These are phyloP conservation scores for Stenodera caucasica DNA, from an alignment of 2,888 invertebrate species.

Conservation along the genomic window DNA sequence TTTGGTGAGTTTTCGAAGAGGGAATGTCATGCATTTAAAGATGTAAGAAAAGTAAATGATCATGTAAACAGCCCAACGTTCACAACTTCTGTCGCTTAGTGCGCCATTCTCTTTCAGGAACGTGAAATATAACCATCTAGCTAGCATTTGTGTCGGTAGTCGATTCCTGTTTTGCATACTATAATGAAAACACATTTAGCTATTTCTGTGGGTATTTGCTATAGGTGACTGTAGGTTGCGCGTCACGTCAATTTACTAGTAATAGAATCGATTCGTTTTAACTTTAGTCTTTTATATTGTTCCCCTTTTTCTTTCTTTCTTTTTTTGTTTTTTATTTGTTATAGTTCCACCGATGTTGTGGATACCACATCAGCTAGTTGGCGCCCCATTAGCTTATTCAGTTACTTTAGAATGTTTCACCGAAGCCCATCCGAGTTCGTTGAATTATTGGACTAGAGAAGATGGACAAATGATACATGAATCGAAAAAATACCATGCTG, in stretches of 20 bases:
- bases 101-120: conserved; percentile 37
- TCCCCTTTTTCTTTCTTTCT: too few relatives aligned
- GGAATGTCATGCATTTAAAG: conserved; percentile 55
- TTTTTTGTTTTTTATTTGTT: background rate
- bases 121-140: conserved; percentile 45
- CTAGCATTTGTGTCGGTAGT: conserved; percentile 40
- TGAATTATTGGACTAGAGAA: conserved; percentile 90
- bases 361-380: conserved; percentile 81
- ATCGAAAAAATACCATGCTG: too few relatives aligned
- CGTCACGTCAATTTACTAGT: conserved; percentile 21
- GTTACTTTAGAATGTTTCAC: conserved; percentile 79
- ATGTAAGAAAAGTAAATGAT: conserved; percentile 53
- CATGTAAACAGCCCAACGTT: conserved; percentile 50
- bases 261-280: background rate
- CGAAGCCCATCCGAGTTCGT: conserved; percentile 83
- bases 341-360: conserved; percentile 84
- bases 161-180: conserved; percentile 52
- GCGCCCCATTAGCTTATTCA: conserved; percentile 73
- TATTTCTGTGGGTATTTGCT: conserved; percentile 32
- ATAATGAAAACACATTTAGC: conserved; percentile 53
- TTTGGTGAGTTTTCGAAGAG: conserved; percentile 43
- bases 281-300: too few relatives aligned
- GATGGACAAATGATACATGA: too few relatives aligned
- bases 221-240: conserved; percentile 22
- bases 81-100: conserved; percentile 40